phyloP scores from a whole-genome alignment of 1,140 invertebrate genomes.

The Microplitis mediator region DNA sequence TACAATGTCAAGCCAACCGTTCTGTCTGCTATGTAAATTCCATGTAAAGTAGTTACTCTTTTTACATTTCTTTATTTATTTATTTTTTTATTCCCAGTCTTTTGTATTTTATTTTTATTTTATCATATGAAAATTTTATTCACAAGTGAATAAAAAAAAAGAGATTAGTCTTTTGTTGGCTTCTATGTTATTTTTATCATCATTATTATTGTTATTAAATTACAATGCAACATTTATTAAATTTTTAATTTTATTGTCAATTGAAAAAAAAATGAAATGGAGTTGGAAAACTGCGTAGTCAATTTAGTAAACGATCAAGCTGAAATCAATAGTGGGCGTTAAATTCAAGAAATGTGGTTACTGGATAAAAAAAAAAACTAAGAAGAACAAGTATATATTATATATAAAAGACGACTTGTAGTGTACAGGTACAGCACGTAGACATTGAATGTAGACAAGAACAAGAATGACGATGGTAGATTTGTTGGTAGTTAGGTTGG shows the following conservation, averaged over 20 bases:
- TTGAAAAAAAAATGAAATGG: background rate
- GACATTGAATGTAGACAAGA: background rate
- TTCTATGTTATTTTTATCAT: too few relatives aligned
- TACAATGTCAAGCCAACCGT: slow-evolving; percentile 49
- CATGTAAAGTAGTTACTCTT: slow-evolving; percentile 53
- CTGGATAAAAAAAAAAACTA: slow-evolving; percentile 2
- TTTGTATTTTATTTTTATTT: background rate
- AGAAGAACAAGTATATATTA: slow-evolving; percentile 1
- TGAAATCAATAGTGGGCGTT: slow-evolving; percentile 27
- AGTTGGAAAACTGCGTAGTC: slow-evolving; percentile 22
- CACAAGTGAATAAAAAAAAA: too few relatives aligned
- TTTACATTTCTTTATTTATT: slow-evolving; percentile 16
- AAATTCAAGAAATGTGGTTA: slow-evolving; percentile 27
- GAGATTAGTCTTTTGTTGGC: too few relatives aligned
- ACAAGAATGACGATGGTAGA: too few relatives aligned
- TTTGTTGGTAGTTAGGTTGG: too few relatives aligned
- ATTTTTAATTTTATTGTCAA: too few relatives aligned
- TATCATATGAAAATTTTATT: background rate
- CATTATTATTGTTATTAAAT: too few relatives aligned
- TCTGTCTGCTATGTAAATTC: slow-evolving; percentile 61
- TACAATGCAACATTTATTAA: too few relatives aligned
- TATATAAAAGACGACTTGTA: background rate
- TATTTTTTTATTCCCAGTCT: background rate
- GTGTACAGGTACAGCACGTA: background rate
- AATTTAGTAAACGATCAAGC: slow-evolving; percentile 29